phyloP scores from a whole-genome alignment of 2,888 invertebrate genomes.

The Gonocerus acuteangulatus region DNA sequence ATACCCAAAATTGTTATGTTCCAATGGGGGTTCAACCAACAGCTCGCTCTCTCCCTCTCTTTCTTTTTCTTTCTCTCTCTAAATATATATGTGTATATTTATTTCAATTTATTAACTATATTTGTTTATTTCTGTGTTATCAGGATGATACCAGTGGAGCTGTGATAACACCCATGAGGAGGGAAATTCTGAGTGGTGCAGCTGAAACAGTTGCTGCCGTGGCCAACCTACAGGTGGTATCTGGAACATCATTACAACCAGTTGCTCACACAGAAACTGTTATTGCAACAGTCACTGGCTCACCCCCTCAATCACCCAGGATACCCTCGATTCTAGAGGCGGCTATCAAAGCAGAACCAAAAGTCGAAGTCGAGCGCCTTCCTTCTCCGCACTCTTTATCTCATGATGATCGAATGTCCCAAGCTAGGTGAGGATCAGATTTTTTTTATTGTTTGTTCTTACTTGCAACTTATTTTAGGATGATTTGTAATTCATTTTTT shows the following conservation, averaged over 20 bases:
- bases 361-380: slow-evolving; percentile 60
- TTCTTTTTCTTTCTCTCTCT: too few species aligned
- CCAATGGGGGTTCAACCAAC: too few species aligned
- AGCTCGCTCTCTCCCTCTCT: too few species aligned
- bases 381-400: slow-evolving; percentile 38
- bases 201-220: slow-evolving; percentile 45
- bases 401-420: slow-evolving; percentile 46
- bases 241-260: slow-evolving; percentile 36
- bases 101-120: too few species aligned
- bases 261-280: slow-evolving; percentile 39
- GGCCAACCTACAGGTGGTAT: slow-evolving; percentile 43
- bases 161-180: slow-evolving; percentile 28
- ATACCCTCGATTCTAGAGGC: slow-evolving; percentile 70
- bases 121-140: background rate
- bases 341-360: slow-evolving; percentile 79
- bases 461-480: too few species aligned
- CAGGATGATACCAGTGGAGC: slow-evolving; percentile 8
- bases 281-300: slow-evolving; percentile 36
- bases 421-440: slow-evolving; percentile 41
- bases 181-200: slow-evolving; percentile 29
- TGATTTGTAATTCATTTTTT: too few species aligned
- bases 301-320: slow-evolving; percentile 40
- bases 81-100: too few species aligned
- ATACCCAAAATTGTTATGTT: too few species aligned
- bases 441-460: too few species aligned